Base-by-base conservation (phyloP, 2,888 invertebrate species). In the Drosophila neonasuta region DNA sequence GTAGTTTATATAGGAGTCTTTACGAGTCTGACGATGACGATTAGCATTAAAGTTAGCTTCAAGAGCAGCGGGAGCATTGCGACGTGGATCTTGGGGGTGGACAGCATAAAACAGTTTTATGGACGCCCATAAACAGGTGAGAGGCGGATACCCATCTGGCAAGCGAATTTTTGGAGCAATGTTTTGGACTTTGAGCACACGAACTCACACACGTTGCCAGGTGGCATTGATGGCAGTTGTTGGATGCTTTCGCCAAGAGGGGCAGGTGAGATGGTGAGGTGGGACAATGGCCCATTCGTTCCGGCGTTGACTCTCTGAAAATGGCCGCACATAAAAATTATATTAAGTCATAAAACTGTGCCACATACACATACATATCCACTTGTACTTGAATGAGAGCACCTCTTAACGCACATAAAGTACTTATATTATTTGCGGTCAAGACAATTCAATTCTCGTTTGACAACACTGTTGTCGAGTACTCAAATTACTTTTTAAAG, bases 251-350 rank as follows among this genome's bases (percentile, higher is more conserved):
- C 3, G 36, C 11, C 56, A 15, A 10, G 36, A 2, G 44, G 1
- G 29, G 56, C 17, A 39, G 30, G 8, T 50, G 20, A 42, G 6
- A 6, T 24, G 13, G 13, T 30, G 42, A 15, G 34, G 11, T 17
- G 41, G 48, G 24, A 6, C 1, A 17, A 20, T 20, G 36, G 30
- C 57, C 6, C 61, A 30, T 55, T 39, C 56, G 49, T 59, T 41
- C 51, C 66, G 49, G 66, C 41, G 55, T 56, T 67, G 71, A 74
- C 52, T 56, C 58, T 39, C 48, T 71, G 63, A 69, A 81, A 84
- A 81, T 84, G 85, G 85, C 80, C 82, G 71, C 77, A 71, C 80
- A 82, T 87, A 85, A 85, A 83, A 83, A 77, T 79, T 79, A 73
- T 87, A 83, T 83, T 87, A 82, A 87, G 83, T 68, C 83, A 82